phyloP scores from a whole-genome alignment of 2,113 vertebrate genomes.

The Saccopteryx leptura region DNA sequence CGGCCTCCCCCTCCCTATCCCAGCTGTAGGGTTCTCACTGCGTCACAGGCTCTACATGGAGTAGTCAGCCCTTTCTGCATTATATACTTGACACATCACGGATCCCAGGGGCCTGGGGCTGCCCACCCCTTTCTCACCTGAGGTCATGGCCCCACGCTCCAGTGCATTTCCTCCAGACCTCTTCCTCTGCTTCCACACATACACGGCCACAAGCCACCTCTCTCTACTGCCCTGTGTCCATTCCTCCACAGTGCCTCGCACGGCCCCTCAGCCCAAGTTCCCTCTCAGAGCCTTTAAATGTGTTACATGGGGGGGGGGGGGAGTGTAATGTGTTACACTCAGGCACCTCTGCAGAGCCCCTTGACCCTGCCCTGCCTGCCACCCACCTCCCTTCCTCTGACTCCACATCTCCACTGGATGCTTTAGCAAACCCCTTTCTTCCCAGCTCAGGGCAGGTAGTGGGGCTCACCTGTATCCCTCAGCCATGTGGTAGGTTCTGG shows the following conservation, averaged over 20 bases:
- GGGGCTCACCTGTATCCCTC: not conserved
- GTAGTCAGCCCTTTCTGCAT: no score
- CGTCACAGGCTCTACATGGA: no score
- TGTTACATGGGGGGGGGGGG: no score
- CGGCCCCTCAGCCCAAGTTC: not conserved
- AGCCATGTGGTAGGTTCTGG: not conserved
- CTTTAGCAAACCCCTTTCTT: not conserved
- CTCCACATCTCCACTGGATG: not conserved
- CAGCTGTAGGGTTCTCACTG: no score
- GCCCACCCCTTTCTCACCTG: no score
- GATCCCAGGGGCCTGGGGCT: no score
- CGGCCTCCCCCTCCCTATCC: no score
- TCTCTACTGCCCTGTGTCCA: not conserved
- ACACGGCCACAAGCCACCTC: not conserved
- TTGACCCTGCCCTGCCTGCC: not conserved
- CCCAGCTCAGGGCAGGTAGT: not conserved
- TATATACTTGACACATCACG: no score
- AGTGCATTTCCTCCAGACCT: no score
- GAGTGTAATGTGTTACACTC: no score
- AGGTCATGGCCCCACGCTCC: no score
- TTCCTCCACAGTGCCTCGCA: accelerated
- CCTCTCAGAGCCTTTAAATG: not conserved
- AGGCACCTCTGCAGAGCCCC: accelerated
- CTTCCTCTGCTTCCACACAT: no score
- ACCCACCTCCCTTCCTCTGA: not conserved